Evolutionary conservation across 2,888 invertebrate species (phyloP).

Genomic region (Mechanitis messenoides): DNA sequence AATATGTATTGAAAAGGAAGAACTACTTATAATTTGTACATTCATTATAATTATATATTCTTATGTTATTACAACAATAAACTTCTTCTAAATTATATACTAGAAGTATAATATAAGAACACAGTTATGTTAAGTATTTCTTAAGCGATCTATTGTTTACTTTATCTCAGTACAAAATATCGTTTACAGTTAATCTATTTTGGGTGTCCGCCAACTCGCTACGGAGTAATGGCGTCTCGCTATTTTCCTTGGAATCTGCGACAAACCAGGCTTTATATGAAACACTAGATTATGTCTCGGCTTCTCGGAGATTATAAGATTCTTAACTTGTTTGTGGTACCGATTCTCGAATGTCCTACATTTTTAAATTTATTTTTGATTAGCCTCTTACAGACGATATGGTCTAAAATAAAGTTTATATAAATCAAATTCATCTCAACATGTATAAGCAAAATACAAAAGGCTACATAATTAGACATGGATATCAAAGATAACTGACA

Average conservation of each 20-base stretch:
- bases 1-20: no score
- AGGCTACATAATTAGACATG: no score
- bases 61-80: no score
- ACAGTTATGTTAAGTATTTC: constrained; percentile 6
- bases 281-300: constrained; percentile 23
- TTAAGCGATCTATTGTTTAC: constrained; percentile 9
- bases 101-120: no score
- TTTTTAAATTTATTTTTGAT: not conserved
- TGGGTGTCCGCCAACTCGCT: constrained; percentile 27
- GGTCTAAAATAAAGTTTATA: no score
- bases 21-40: no score
- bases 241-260: constrained; percentile 21
- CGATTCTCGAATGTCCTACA: constrained; percentile 5
- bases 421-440: not conserved
- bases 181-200: constrained; percentile 25
- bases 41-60: no score
- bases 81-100: no score
- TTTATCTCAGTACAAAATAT: constrained; percentile 14
- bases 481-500: no score
- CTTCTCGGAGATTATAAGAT: constrained; percentile 14
- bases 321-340: constrained; percentile 11
- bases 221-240: constrained; percentile 17
- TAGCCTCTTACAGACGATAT: no score
- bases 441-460: no score
- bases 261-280: constrained; percentile 23